Conservation (phyloP, 2,888 invertebrate species). For the Bimastos eiseni region DNA sequence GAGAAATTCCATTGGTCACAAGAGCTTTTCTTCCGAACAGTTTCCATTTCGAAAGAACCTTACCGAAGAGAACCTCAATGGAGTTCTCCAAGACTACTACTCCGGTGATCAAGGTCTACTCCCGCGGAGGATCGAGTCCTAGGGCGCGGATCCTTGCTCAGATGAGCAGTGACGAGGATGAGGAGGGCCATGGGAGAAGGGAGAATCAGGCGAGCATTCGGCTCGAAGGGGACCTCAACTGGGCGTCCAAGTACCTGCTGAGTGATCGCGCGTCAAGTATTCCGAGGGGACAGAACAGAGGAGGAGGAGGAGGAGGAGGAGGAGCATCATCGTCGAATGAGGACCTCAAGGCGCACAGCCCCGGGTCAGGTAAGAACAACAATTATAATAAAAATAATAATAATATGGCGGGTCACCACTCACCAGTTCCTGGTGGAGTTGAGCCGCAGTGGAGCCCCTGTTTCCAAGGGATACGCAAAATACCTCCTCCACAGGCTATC, state of each 20-base stretch:
- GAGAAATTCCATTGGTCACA: neutral
- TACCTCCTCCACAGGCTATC: too few relatives aligned
- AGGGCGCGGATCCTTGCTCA: neutral
- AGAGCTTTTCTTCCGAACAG: neutral
- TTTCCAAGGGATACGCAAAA: too few relatives aligned
- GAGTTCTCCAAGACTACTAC: neutral
- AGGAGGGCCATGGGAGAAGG: neutral
- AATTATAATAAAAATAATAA: neutral
- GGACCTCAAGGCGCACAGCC: neutral
- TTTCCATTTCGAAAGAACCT: neutral
- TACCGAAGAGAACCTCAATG: neutral
- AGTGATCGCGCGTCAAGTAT: neutral
- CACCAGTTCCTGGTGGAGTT: too few relatives aligned
- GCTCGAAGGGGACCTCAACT: slow-evolving; percentile 16
- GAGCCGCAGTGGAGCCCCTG: too few relatives aligned
- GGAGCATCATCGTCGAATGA: neutral
- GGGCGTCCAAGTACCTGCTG: neutral
- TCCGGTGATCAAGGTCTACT: neutral
- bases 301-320: neutral
- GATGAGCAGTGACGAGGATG: neutral
- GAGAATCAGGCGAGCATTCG: neutral
- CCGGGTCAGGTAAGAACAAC: neutral
- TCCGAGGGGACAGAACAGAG: neutral
- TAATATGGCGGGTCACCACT: too few relatives aligned
- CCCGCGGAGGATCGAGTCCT: neutral